Evolutionary conservation across 2,888 invertebrate genomes (phyloP).

Genomic region (Philaethria dido): DNA sequence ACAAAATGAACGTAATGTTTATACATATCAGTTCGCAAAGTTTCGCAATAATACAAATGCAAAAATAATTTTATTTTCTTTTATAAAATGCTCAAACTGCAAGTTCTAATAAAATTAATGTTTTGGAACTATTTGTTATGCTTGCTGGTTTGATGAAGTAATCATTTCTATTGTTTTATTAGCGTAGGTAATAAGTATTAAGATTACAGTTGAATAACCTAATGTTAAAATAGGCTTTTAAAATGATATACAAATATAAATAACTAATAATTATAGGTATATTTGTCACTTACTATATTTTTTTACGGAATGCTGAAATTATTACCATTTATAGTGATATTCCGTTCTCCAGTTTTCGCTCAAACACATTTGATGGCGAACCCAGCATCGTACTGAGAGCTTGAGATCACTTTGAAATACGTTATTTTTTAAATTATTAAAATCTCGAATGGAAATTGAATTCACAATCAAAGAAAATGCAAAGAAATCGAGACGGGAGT

Average conservation of each 20-base stretch:
- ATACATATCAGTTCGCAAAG: background rate
- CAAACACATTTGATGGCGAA: background rate
- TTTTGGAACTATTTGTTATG: constrained; percentile 32
- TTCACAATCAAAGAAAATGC: too few species aligned
- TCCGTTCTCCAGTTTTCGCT: background rate
- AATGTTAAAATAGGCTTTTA: constrained; percentile 7
- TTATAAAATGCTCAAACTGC: constrained; percentile 22
- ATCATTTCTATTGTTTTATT: constrained; percentile 31
- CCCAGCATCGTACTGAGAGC: too few species aligned
- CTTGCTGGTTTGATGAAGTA: constrained; percentile 29
- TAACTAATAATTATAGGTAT: too few species aligned
- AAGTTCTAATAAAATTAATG: constrained; percentile 26
- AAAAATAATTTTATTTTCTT: constrained; percentile 16
- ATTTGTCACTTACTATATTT: background rate
- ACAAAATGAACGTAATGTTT: background rate
- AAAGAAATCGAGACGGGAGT: too few species aligned
- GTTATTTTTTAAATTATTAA: too few species aligned
- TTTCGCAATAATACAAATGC: constrained; percentile 21
- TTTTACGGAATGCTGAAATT: background rate
- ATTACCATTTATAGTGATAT: background rate
- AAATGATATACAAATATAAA: background rate
- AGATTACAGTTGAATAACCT: constrained; percentile 24
- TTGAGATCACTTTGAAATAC: too few species aligned
- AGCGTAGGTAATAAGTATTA: constrained; percentile 2
- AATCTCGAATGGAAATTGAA: too few species aligned